Evolutionary conservation across 2,888 invertebrate species (phyloP).

Genomic region (Crioceris asparagi): DNA sequence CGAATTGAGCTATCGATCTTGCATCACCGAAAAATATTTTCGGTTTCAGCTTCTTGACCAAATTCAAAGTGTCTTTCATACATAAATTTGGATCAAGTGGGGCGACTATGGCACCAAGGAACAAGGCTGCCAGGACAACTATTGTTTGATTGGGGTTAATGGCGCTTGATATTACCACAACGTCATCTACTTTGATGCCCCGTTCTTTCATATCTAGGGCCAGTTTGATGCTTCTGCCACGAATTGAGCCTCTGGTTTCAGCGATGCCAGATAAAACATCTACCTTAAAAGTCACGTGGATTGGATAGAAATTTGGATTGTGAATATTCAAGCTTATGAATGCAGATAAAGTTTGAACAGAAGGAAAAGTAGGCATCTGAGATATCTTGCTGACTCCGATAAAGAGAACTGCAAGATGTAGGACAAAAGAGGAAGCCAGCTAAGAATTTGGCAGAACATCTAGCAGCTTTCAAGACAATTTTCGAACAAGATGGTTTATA

Average conservation of each 20-base stretch:
- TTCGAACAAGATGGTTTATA: too few relatives aligned
- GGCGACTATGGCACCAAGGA: conserved; percentile 30
- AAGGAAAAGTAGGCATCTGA: too few relatives aligned
- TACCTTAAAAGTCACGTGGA: too few relatives aligned
- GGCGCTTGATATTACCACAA: conserved; percentile 28
- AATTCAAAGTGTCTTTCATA: conserved; percentile 21
- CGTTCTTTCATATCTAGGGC: conserved; percentile 24
- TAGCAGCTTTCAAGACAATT: too few relatives aligned
- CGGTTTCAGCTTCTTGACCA: conserved; percentile 26
- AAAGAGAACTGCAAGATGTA: too few relatives aligned
- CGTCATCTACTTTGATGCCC: conserved; percentile 24
- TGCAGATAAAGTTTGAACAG: too few relatives aligned
- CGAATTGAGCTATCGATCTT: conserved; percentile 24
- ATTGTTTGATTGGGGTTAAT: conserved; percentile 29
- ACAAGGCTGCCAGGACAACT: conserved; percentile 26
- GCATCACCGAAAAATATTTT: conserved; percentile 31
- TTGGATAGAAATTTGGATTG: too few relatives aligned
- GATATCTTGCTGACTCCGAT: too few relatives aligned
- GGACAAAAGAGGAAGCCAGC: too few relatives aligned
- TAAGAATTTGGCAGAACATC: too few relatives aligned
- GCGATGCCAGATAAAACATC: conserved; percentile 27
- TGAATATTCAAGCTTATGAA: too few relatives aligned
- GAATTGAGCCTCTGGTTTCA: conserved; percentile 30
- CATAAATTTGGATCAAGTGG: conserved; percentile 26
- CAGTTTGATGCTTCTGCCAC: conserved; percentile 25